Evolutionary conservation across 2,888 invertebrate species (phyloP), one percentile per base, ranked within the genome.

Genomic region (Omphaloscelis lunosa): DNA sequence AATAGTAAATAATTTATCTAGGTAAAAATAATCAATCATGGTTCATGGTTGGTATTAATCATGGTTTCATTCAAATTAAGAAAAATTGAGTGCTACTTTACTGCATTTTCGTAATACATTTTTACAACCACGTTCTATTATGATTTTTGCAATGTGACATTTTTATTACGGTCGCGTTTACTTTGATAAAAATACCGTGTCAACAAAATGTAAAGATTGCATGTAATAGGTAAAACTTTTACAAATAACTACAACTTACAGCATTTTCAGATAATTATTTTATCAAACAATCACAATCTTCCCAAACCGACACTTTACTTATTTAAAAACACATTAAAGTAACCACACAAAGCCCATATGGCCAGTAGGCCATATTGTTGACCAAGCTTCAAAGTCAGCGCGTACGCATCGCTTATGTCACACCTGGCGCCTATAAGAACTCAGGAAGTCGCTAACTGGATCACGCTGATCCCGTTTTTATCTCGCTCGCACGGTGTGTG

Each of bases 361-460:
- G 66, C 20, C 67, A 75, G 73, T 62, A 29, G 20, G 51, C 39
- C 51, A 69, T 45, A 62, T 45, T 72, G 56, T 61, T 72, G 83
- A 86, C 82, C 83, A 29, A 61, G 51, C 39, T 23, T 61, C 73
- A 61, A 72, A 68, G n/a, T 23, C 74, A 12, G 80, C 87, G 81
- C 80, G 61, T 53, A 83, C 85, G 80, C 85, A 80, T 77, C 69
- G 61, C 58, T 70, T 69, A 71, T 72, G 61, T 74, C 72, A 72
- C 89, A 90, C 90, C 90, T 90, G 90, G 90, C 88, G 88, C 80
- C 59, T 68, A 86, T 45, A 89, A 82, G 89, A 86, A 85, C 77
- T 61, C 86, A 86, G 90, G 90, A 89, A 86, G 85, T 77, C 63
- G 77, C 84, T 89, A 88, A 86, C 82, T 77, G 83, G 79, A 86